Evolutionary conservation across 2,113 vertebrate genomes (phyloP).

Genomic region (human (Homo sapiens)): DNA sequence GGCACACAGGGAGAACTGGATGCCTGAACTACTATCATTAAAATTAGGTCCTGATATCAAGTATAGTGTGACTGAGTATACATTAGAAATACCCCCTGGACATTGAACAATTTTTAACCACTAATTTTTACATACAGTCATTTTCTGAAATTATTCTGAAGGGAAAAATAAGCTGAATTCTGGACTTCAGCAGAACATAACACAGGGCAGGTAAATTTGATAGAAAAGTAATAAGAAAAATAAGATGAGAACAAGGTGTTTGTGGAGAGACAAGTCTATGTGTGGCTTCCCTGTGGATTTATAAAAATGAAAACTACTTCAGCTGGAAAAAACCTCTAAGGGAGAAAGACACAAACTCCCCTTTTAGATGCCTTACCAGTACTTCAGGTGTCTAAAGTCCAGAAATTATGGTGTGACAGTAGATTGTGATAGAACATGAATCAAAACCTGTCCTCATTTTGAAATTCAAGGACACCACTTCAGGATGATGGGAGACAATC

Average conservation of each 20-base stretch:
- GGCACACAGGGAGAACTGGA: not conserved
- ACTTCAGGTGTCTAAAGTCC: not conserved
- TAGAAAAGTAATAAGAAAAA: not conserved
- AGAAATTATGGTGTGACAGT: not conserved
- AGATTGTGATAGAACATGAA: not conserved
- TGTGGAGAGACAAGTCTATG: not conserved
- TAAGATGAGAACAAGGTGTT: not conserved
- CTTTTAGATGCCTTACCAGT: not conserved
- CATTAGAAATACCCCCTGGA: not conserved
- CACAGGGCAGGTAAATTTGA: not conserved
- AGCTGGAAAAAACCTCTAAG: not conserved
- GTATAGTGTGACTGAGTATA: not conserved
- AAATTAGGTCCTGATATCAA: slow-evolving; percentile 3
- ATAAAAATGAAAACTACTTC: not conserved
- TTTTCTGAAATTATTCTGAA: slow-evolving; percentile 6
- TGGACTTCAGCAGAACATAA: not conserved
- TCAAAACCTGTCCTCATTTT: not conserved
- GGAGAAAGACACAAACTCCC: not conserved
- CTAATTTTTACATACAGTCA: not conserved
- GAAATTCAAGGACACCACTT: not conserved
- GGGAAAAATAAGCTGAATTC: not conserved
- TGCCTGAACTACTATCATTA: not conserved
- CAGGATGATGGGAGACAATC: not conserved
- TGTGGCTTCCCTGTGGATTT: not conserved
- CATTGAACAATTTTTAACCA: not conserved